A percentile compares a stretch with the other conserved stretches of the same genome.
Evolutionary conservation across 1,140 invertebrate species (phyloP).

Genomic region (Microplitis demolitor): DNA sequence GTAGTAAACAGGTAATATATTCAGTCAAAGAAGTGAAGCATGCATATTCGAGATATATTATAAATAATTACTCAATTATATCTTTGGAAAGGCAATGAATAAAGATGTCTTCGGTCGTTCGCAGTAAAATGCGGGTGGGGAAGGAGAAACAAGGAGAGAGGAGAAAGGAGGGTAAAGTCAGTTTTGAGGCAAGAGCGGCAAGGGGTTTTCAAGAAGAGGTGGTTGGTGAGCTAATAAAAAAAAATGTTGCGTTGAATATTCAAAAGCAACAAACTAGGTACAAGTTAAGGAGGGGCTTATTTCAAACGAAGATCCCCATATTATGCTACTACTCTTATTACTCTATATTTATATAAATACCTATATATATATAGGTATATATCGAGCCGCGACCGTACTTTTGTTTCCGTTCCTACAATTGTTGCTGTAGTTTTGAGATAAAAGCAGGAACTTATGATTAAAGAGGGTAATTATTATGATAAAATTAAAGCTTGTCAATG

Average conservation of each 20-base stretch:
- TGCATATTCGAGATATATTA: slow-evolving; percentile 64
- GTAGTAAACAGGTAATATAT: slow-evolving; percentile 24
- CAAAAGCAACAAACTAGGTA: slow-evolving; percentile 62
- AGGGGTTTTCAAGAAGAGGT: slow-evolving; percentile 33
- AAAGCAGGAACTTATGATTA: background rate
- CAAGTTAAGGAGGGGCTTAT: slow-evolving; percentile 55
- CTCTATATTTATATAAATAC: slow-evolving; percentile 23
- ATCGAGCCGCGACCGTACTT: slow-evolving; percentile 44
- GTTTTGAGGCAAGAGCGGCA: no score
- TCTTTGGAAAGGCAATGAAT: slow-evolving; percentile 63
- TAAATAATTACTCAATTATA: slow-evolving; percentile 65
- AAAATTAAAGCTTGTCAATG: slow-evolving; percentile 4
- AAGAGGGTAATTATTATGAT: background rate
- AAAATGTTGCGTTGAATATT: slow-evolving; percentile 58
- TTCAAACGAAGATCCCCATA: slow-evolving; percentile 63
- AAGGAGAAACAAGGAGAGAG: background rate
- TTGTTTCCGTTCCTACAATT: slow-evolving; percentile 46
- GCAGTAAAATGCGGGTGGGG: background rate
- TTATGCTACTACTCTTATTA: slow-evolving; percentile 47
- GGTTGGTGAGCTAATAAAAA: slow-evolving; percentile 58
- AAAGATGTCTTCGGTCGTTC: slow-evolving; percentile 54
- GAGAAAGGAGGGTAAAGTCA: background rate
- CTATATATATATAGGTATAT: slow-evolving; percentile 6
- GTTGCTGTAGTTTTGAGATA: slow-evolving; percentile 20
- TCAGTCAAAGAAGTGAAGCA: slow-evolving; percentile 58